These are phyloP conservation scores for Tauraco erythrolophus DNA, from an alignment of 2,113 vertebrate genomes.

Conservation along the genomic window DNA sequence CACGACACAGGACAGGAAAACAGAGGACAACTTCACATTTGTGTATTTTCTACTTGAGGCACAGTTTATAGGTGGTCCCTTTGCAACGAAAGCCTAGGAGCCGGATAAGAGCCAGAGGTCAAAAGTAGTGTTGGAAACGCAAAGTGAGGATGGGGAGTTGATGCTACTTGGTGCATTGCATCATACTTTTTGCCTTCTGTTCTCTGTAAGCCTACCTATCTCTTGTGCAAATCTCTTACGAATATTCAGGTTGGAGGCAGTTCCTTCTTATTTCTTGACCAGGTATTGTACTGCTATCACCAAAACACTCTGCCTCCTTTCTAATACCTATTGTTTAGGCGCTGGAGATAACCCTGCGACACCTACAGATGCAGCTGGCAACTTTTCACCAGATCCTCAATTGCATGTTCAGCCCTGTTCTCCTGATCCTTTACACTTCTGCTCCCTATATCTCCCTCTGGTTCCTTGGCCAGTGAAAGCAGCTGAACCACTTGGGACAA, in stretches of 20 bases:
- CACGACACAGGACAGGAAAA: fast-evolving
- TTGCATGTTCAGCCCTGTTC: background rate
- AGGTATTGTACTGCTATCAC: background rate
- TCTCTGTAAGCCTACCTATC: fast-evolving
- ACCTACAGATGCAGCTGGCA: background rate
- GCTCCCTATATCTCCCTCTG: background rate
- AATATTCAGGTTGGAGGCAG: background rate
- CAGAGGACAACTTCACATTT: background rate
- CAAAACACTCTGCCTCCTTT: background rate
- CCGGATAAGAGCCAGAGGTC: background rate
- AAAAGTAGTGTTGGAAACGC: background rate
- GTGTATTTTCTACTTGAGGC: background rate
- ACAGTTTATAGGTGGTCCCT: background rate
- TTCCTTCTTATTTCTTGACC: background rate
- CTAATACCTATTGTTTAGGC: background rate
- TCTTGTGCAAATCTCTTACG: background rate
- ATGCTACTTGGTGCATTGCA: background rate
- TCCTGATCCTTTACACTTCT: background rate
- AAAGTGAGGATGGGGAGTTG: background rate
- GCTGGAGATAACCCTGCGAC: too few relatives aligned
- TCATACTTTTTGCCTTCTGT: background rate
- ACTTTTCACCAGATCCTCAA: background rate
- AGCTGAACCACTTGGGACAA: background rate
- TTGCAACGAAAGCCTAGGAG: background rate
- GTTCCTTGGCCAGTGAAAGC: background rate